Percentiles rank a stretch among this genome's conserved stretches.
Evolutionary conservation across 1,140 invertebrate species (phyloP).

Genomic region (Bombus cullumanus): DNA sequence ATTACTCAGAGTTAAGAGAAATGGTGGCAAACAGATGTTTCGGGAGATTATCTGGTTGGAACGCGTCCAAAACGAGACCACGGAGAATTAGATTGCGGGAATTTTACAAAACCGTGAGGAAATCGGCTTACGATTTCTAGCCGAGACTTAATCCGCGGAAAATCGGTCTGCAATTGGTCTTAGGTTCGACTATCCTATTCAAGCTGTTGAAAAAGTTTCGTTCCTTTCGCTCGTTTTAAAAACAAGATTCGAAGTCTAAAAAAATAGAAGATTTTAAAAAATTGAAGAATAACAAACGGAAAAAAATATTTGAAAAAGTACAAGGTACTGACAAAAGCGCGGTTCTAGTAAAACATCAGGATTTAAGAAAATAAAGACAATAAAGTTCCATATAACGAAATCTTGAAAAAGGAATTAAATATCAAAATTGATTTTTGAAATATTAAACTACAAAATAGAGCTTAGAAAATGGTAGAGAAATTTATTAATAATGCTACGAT

Average conservation of each 20-base stretch:
- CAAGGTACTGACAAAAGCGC: too few species aligned
- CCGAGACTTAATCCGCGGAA: neutral
- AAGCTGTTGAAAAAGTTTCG: neutral
- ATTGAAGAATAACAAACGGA: too few species aligned
- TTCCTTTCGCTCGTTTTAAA: neutral
- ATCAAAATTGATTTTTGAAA: too few species aligned
- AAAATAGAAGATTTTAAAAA: neutral
- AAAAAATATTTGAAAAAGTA: too few species aligned
- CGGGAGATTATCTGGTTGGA: slow-evolving; percentile 15
- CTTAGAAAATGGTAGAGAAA: too few species aligned
- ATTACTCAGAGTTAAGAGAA: neutral
- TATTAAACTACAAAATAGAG: too few species aligned
- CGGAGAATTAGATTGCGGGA: neutral
- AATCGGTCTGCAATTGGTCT: neutral
- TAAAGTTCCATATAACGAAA: too few species aligned
- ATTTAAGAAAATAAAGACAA: too few species aligned
- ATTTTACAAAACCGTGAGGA: neutral
- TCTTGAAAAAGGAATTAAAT: too few species aligned
- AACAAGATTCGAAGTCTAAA: neutral
- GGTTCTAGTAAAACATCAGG: too few species aligned
- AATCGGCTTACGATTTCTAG: neutral
- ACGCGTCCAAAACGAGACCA: neutral
- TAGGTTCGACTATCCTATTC: neutral
- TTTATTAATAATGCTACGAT: too few species aligned
- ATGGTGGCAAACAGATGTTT: neutral